Base-by-base conservation (phyloP, 2,888 invertebrate genomes). In the Caenorhabditis sp. region DNA sequence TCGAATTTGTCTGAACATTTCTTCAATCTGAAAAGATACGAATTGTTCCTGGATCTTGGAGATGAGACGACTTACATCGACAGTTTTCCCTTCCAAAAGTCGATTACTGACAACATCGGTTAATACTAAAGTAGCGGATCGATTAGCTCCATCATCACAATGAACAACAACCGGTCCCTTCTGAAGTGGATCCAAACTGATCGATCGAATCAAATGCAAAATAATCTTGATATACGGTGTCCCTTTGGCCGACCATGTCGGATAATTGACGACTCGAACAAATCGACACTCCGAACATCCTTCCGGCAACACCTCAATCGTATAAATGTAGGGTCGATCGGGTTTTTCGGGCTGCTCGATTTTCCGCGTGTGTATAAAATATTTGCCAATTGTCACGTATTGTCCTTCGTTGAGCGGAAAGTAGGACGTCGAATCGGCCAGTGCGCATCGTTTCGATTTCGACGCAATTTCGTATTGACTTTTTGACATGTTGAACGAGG, bases 131-230 rank as follows among this genome's bases (percentile, higher is more conserved):
- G 51, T 27, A 2, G 50, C 60, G 6, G 50, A 26, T 23, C 60
- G 24, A 61, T 61, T 36, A 3, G n/a, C 17, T 10, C 60, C 60
- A 21, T 12, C 14, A 61, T 61, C 60, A 61, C 60, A 61, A 24
- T 61, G 60, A 49, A 61, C 21, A 26, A 61, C 50, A 3, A 61
- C 60, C 27, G 60, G 60, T 10, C 60, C 60, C 19, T 49, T 61
- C 23, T 61, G 60, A 8, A 61, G 21, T 1, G 60, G 60, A 36
- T 61, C 60, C 14, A 61, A 17, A 10, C 24, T 19, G n/a, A 50
- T 43, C 8, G 60, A 19, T 61, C 51, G 49, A 61, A 61, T 61
- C 50, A 61, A 12, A 10, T 23, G 6, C 21, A 61, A 19, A 10
- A 61, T 17, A 17, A 8, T 3, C 23, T 27, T 61, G 1, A 24